phyloP scores from a whole-genome alignment of 1,140 invertebrate genomes.

The Solenopsis invicta region DNA sequence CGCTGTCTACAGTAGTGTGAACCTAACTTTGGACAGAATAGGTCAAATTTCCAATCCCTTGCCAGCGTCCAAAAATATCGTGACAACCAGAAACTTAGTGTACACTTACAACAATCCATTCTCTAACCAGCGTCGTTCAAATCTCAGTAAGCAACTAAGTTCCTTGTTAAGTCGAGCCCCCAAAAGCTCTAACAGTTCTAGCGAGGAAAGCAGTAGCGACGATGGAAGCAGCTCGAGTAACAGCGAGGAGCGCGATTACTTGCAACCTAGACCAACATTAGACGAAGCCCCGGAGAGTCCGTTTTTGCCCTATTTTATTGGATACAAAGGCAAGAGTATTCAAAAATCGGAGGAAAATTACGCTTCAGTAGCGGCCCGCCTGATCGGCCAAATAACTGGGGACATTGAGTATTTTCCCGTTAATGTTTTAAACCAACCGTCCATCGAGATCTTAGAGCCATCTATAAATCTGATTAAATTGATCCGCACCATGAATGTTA shows the following conservation, averaged over 20 bases:
- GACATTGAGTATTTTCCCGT: slow-evolving; percentile 84
- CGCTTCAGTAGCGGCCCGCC: slow-evolving; percentile 83
- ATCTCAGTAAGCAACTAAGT: background rate
- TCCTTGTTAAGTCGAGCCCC: background rate
- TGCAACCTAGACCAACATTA: slow-evolving; percentile 85
- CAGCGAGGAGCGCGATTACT: slow-evolving; percentile 82
- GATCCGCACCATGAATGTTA: slow-evolving; percentile 88
- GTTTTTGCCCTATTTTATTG: slow-evolving; percentile 86
- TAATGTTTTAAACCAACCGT: background rate
- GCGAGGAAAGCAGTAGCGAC: slow-evolving; percentile 7
- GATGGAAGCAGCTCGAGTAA: slow-evolving; percentile 68
- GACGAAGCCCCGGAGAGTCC: slow-evolving; percentile 85
- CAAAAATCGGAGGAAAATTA: slow-evolving; percentile 80
- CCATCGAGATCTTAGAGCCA: slow-evolving; percentile 84
- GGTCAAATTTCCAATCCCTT: slow-evolving; percentile 70
- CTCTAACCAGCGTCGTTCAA: slow-evolving; percentile 17
- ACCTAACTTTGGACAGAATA: slow-evolving; percentile 86
- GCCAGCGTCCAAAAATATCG: slow-evolving; percentile 58
- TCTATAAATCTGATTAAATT: slow-evolving; percentile 88
- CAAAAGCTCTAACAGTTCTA: slow-evolving; percentile 30
- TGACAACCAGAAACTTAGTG: slow-evolving; percentile 87
- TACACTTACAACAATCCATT: slow-evolving; percentile 86
- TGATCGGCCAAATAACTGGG: slow-evolving; percentile 87
- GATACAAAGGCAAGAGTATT: slow-evolving; percentile 86
- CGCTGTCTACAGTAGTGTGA: slow-evolving; percentile 88